These are phyloP conservation scores for Chauna torquata DNA, from an alignment of 2,113 vertebrate species.

Conservation along the genomic window DNA sequence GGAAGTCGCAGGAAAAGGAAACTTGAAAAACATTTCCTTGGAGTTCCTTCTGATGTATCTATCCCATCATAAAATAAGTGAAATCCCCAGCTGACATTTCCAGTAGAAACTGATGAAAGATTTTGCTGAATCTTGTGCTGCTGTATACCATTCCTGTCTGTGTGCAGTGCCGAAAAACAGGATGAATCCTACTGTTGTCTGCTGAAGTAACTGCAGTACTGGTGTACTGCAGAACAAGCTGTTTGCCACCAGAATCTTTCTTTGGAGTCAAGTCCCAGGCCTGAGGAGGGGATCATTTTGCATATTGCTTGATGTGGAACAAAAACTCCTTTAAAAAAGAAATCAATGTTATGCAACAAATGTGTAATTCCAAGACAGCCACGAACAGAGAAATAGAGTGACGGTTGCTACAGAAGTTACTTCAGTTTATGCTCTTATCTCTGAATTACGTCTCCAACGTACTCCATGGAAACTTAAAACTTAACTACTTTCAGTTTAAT, in stretches of 20 bases:
- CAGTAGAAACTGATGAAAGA: not conserved
- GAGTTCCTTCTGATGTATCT: not conserved
- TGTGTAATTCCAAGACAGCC: not conserved
- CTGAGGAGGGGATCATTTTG: not conserved
- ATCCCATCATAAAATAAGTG: not conserved
- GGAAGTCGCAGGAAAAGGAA: not conserved
- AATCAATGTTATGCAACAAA: not conserved
- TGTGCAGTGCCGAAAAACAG: not conserved
- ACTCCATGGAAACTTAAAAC: slow-evolving; percentile 3
- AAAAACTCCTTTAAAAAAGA: not conserved
- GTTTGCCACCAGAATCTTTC: not conserved
- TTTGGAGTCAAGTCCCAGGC: not conserved
- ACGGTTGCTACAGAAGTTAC: not conserved
- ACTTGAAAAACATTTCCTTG: not conserved
- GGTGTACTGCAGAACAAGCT: not conserved
- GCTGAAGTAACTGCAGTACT: not conserved
- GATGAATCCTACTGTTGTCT: not conserved
- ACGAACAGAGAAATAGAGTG: not conserved
- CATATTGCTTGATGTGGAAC: not conserved
- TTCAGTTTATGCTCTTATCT: slow-evolving; percentile 24
- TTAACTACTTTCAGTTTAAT: slow-evolving; percentile 53
- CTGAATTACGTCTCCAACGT: not conserved
- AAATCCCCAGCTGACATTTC: not conserved
- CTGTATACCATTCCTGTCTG: not conserved
- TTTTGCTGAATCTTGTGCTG: not conserved